phyloP scores from a whole-genome alignment of 2,888 invertebrate species.

The Tetrapedia diversipes region DNA sequence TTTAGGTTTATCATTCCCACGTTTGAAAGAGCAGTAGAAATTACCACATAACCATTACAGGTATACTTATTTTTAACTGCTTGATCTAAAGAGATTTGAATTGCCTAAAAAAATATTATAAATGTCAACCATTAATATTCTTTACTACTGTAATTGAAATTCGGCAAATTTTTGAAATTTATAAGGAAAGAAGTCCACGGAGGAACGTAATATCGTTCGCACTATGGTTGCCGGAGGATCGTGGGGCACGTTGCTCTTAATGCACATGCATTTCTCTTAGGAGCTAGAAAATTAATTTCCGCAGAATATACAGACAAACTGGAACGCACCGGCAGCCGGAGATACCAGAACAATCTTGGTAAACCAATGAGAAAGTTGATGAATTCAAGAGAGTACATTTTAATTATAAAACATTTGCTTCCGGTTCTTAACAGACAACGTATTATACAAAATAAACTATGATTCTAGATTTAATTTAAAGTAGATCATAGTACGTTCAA shows the following conservation, averaged over 20 bases:
- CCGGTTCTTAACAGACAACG: not conserved
- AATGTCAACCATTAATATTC: not conserved
- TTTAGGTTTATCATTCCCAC: no score
- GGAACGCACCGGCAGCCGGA: conserved; percentile 25
- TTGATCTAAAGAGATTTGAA: no score
- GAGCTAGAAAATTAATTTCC: conserved; percentile 57
- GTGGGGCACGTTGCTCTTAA: conserved; percentile 46
- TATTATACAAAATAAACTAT: not conserved
- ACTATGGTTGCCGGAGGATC: conserved; percentile 37
- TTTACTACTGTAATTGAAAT: no score
- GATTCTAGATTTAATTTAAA: not conserved
- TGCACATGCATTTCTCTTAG: conserved; percentile 41
- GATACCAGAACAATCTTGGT: conserved; percentile 3
- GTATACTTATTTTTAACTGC: no score
- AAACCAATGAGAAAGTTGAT: not conserved
- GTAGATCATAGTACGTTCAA: not conserved
- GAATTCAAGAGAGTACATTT: conserved; percentile 11
- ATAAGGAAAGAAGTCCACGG: conserved; percentile 5
- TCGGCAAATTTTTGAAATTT: not conserved
- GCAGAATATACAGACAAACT: conserved; percentile 17
- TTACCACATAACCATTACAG: no score
- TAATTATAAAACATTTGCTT: not conserved
- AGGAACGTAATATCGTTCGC: conserved; percentile 46
- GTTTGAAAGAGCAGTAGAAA: no score
- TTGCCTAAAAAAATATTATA: no score